Evolutionary conservation across 2,113 vertebrate species (phyloP).

Genomic region (Ptilorrhoa leucosticta): DNA sequence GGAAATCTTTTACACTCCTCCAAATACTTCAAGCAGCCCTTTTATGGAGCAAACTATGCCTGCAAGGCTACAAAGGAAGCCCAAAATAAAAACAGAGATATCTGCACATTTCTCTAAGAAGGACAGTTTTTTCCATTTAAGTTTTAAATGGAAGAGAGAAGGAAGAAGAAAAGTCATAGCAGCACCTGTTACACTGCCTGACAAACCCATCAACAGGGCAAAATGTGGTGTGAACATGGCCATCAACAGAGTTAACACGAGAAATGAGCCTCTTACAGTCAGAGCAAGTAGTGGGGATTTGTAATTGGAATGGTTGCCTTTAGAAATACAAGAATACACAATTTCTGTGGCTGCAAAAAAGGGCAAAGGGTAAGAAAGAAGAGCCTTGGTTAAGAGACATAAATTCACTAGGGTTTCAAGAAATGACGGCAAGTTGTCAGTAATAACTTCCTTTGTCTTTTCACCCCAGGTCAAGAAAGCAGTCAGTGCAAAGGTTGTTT

Average conservation of each 20-base stretch:
- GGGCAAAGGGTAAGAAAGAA: conserved; percentile 80
- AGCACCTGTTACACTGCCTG: conserved; percentile 76
- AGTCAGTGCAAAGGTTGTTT: conserved; percentile 77
- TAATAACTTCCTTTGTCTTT: conserved; percentile 77
- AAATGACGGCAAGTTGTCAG: conserved; percentile 76
- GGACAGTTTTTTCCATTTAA: conserved; percentile 71
- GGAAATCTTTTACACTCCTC: neutral
- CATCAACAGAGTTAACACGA: conserved; percentile 76
- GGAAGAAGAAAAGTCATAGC: conserved; percentile 80
- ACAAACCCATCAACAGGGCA: conserved; percentile 79
- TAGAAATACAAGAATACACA: conserved; percentile 62
- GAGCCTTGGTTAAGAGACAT: conserved; percentile 76
- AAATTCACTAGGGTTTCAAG: conserved; percentile 77
- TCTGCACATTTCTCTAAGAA: conserved; percentile 67
- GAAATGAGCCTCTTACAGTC: conserved; percentile 61
- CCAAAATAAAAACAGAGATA: conserved; percentile 71
- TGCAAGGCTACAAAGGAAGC: conserved; percentile 74
- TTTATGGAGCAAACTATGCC: conserved; percentile 76
- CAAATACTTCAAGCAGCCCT: conserved; percentile 63
- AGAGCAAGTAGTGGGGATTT: neutral
- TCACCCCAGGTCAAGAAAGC: conserved; percentile 77
- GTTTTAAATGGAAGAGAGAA: conserved; percentile 78
- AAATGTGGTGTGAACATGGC: conserved; percentile 75
- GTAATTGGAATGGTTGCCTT: neutral
- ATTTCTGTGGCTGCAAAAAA: conserved; percentile 79